phyloP scores from a whole-genome alignment of 2,113 vertebrate species.

The Cairina moschata region DNA sequence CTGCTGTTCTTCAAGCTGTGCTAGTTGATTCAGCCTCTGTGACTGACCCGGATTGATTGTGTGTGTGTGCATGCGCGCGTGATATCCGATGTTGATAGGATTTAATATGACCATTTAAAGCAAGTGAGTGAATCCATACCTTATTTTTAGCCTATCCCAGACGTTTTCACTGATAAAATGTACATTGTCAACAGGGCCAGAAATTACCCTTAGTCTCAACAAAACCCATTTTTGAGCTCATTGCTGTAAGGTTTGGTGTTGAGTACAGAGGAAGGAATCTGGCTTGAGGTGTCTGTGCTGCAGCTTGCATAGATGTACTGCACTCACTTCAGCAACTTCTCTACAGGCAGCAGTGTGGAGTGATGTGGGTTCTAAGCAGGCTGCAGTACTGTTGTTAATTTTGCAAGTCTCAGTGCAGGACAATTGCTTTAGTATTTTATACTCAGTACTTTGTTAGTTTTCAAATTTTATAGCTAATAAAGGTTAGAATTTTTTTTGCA shows the following conservation, averaged over 20 bases:
- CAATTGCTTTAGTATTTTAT: neutral
- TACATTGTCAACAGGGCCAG: neutral
- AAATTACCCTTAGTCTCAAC: neutral
- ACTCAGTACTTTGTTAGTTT: neutral
- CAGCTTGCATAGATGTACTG: neutral
- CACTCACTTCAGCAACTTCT: neutral
- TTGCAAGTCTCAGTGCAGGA: neutral
- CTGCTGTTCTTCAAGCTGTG: neutral
- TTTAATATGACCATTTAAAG: neutral
- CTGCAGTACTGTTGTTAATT: neutral
- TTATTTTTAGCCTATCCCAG: neutral
- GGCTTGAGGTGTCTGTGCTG: neutral
- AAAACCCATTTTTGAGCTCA: neutral
- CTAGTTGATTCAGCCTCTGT: neutral
- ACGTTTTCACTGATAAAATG: neutral
- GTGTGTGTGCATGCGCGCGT: neutral
- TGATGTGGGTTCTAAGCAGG: neutral
- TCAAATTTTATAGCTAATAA: neutral
- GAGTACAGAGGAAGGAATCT: neutral
- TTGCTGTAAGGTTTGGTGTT: neutral
- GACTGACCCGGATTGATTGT: neutral
- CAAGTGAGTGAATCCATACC: neutral
- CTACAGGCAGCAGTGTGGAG: rapidly evolving
- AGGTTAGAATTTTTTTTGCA: neutral
- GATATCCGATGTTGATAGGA: neutral